A percentile compares a stretch with the other conserved stretches of the same genome.
Conservation (phyloP, 2,113 vertebrate species). For the Struthio camelus region DNA sequence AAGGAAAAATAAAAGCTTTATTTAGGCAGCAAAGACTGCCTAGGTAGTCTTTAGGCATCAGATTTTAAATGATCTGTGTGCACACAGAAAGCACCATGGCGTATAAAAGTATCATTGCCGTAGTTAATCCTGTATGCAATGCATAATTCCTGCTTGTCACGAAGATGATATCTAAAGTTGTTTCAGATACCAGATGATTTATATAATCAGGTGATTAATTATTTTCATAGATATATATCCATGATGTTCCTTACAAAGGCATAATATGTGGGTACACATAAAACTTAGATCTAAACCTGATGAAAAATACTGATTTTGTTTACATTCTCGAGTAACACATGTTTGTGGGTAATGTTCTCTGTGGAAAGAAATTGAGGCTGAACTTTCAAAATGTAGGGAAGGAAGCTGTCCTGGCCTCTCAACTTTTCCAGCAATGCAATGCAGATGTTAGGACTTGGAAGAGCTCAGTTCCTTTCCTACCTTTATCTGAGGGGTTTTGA, state of each 20-base stretch:
- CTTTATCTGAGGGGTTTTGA: neutral
- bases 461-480: neutral
- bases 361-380: neutral
- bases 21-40: neutral
- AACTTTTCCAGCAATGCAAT: neutral
- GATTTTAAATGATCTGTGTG: neutral
- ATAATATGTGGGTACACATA: neutral
- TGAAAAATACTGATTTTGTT: neutral
- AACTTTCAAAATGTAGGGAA: neutral
- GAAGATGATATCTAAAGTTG: neutral
- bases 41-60: too few relatives aligned
- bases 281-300: neutral
- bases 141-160: neutral
- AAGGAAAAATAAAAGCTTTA: neutral
- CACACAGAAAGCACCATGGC: neutral
- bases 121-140: neutral
- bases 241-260: neutral
- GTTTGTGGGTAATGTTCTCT: neutral
- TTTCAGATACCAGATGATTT: neutral
- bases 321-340: neutral
- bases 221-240: neutral
- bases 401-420: neutral
- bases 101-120: neutral
- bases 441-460: neutral
- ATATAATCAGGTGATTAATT: neutral